These are phyloP conservation scores for Anthoptus insignis DNA, from an alignment of 2,888 invertebrate species.

Conservation along the genomic window DNA sequence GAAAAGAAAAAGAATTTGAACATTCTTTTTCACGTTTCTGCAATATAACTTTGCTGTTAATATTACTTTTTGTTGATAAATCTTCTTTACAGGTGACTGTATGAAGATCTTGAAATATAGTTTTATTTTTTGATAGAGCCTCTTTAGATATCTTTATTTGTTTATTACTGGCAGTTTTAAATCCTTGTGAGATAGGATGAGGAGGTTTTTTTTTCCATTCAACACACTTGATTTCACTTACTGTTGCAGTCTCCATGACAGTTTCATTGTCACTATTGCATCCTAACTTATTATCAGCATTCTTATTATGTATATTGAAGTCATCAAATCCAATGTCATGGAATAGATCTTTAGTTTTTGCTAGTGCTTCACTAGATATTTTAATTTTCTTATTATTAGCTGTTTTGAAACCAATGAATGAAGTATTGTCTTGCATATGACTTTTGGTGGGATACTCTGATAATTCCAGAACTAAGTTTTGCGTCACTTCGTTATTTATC, in stretches of 20 bases:
- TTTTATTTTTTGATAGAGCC: slow-evolving; percentile 59
- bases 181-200: slow-evolving; percentile 45
- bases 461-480: slow-evolving; percentile 6
- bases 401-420: slow-evolving; percentile 51
- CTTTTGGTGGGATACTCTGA: background rate
- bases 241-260: background rate
- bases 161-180: slow-evolving; percentile 61
- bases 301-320: slow-evolving; percentile 21
- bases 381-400: slow-evolving; percentile 58
- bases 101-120: slow-evolving; percentile 58
- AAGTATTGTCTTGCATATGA: background rate
- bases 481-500: slow-evolving; percentile 37
- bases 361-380: slow-evolving; percentile 55
- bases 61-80: background rate
- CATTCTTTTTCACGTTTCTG: too few relatives aligned
- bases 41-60: too few relatives aligned
- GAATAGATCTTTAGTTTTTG: slow-evolving; percentile 57
- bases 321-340: slow-evolving; percentile 51
- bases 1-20: slow-evolving; percentile 15
- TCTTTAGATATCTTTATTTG: slow-evolving; percentile 56
- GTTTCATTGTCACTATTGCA: background rate
- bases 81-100: background rate
- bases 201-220: background rate
- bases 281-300: background rate
- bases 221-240: background rate